Percentiles rank a stretch among this genome's conserved stretches.
Evolutionary conservation across 2,797 vertebrate genomes (phyloP).

Genomic region (Syncerus caffer): DNA sequence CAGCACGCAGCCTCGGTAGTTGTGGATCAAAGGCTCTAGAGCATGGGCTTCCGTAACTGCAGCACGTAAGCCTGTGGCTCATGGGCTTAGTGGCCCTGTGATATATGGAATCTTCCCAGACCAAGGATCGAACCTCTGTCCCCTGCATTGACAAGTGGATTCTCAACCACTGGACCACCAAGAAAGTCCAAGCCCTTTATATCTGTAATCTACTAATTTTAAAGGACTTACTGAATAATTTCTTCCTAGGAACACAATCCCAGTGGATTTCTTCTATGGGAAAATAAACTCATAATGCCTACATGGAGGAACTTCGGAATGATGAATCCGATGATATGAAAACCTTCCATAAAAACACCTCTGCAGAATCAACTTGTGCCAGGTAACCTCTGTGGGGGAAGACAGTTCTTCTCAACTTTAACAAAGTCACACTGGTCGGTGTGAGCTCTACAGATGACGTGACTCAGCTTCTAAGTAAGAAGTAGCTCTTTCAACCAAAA

Average conservation of each 20-base stretch:
- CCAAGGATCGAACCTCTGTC: neutral
- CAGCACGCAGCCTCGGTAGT: neutral
- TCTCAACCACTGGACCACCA: neutral
- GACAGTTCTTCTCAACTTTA: neutral
- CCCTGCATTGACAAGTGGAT: neutral
- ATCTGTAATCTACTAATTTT: neutral
- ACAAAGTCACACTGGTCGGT: neutral
- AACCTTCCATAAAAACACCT: neutral
- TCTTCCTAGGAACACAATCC: neutral
- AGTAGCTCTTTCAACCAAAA: neutral
- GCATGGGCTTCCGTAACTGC: neutral
- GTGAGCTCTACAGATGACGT: neutral
- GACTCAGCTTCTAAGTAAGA: neutral
- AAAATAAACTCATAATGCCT: neutral
- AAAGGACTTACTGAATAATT: neutral
- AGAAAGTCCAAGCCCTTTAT: neutral
- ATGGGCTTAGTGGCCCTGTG: neutral
- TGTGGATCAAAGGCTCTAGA: neutral
- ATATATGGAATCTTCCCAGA: neutral
- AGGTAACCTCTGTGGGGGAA: neutral
- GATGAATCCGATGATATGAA: neutral
- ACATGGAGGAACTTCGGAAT: neutral
- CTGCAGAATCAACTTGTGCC: neutral
- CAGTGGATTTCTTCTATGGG: neutral
- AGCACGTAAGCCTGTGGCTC: neutral